These are phyloP conservation scores for Chrysolina haemoptera DNA, from an alignment of 2,888 invertebrate genomes.

Conservation along the genomic window DNA sequence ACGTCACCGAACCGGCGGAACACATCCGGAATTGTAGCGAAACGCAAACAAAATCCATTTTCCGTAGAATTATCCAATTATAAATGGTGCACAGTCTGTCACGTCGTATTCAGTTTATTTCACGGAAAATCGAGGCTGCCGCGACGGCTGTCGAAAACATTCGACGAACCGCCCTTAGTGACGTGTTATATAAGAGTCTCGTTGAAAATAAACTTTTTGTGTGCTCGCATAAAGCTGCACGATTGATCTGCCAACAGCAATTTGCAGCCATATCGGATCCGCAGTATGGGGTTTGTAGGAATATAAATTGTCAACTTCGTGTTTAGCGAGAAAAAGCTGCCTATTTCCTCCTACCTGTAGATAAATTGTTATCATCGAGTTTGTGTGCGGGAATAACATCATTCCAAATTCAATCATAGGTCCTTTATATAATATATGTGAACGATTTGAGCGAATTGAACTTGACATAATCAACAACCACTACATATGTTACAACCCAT, in stretches of 20 bases:
- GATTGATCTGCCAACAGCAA: constrained; percentile 67
- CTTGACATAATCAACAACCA: too few species aligned
- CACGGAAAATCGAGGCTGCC: constrained; percentile 5
- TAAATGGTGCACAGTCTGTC: constrained; percentile 19
- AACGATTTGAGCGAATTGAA: too few species aligned
- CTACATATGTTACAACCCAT: too few species aligned
- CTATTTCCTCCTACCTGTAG: constrained; percentile 3
- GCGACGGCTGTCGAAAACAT: constrained; percentile 32
- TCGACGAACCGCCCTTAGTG: constrained; percentile 11
- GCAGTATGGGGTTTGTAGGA: constrained; percentile 59
- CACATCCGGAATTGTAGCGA: constrained; percentile 9
- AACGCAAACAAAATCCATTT: constrained; percentile 30
- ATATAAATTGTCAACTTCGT: constrained; percentile 60
- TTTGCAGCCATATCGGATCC: constrained; percentile 63
- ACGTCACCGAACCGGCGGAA: constrained; percentile 12
- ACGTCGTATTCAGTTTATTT: constrained; percentile 24
- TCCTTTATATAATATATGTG: too few species aligned
- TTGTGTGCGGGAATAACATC: too few species aligned
- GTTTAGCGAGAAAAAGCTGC: not conserved
- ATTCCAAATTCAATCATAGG: too few species aligned
- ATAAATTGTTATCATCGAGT: not conserved
- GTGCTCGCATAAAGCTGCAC: constrained; percentile 52
- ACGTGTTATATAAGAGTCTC: constrained; percentile 2
- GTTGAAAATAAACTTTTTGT: constrained; percentile 20
- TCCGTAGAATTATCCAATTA: constrained; percentile 30